Percentiles rank a stretch among this genome's conserved stretches.
Conservation (phyloP, 1,140 invertebrate species). For the Drosophila ogumai region DNA sequence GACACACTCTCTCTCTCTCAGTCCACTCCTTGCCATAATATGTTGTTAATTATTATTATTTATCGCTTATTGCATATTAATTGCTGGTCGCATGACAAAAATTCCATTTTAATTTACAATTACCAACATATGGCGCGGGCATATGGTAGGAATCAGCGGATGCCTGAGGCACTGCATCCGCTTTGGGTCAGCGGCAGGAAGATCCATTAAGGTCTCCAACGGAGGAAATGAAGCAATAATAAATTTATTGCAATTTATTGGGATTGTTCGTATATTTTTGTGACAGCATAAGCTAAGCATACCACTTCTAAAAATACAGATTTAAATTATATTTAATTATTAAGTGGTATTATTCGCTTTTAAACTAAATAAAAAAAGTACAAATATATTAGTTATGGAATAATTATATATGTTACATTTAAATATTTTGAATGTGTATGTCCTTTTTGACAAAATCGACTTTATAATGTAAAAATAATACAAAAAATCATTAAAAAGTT, state of each 20-base stretch:
- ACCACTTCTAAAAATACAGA: not conserved
- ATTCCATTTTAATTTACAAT: slow-evolving; percentile 65
- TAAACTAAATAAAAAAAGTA: too few species aligned
- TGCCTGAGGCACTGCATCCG: slow-evolving; percentile 54
- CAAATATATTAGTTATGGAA: too few species aligned
- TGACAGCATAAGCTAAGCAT: too few species aligned
- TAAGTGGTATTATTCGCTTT: too few species aligned
- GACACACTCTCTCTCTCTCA: not conserved
- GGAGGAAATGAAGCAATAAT: not conserved
- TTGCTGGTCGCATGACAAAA: slow-evolving; percentile 54
- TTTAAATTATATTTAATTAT: too few species aligned
- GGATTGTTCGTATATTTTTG: not conserved
- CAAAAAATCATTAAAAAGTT: too few species aligned
- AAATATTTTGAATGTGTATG: too few species aligned
- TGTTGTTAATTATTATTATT: slow-evolving; percentile 72
- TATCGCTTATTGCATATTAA: slow-evolving; percentile 75
- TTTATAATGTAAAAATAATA: too few species aligned
- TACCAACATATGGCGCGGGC: slow-evolving; percentile 44
- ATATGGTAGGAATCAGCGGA: slow-evolving; percentile 46
- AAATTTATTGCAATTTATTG: not conserved
- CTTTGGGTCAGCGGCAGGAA: slow-evolving; percentile 48
- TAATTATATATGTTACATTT: too few species aligned
- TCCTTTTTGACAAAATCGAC: too few species aligned
- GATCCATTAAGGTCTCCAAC: slow-evolving; percentile 45
- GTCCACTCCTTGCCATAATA: slow-evolving; percentile 19